Percentiles rank a stretch among this genome's conserved stretches.
Evolutionary conservation across 1,140 invertebrate species (phyloP).

Genomic region (Sarcophaga peregrina): DNA sequence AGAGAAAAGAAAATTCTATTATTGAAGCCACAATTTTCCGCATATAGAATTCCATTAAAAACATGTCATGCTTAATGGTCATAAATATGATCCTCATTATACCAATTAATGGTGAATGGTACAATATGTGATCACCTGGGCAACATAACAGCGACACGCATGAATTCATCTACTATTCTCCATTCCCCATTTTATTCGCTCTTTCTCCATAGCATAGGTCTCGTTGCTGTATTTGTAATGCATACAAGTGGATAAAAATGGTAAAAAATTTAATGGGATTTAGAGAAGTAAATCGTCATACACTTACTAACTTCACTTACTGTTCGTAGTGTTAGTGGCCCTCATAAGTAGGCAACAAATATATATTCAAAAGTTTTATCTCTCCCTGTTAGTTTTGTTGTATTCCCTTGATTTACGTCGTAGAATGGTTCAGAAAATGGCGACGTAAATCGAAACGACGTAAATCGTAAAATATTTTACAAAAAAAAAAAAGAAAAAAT

Average conservation of each 20-base stretch:
- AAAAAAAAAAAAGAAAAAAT: too few species aligned
- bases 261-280: background rate
- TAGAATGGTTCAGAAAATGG: too few species aligned
- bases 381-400: too few species aligned
- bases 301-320: background rate
- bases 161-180: background rate
- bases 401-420: too few species aligned
- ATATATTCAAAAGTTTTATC: too few species aligned
- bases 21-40: background rate
- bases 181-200: background rate
- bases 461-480: too few species aligned
- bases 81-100: conserved; percentile 39
- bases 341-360: too few species aligned
- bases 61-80: conserved; percentile 28
- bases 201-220: background rate
- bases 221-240: background rate
- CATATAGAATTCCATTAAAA: conserved; percentile 33
- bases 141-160: too few species aligned
- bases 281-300: background rate
- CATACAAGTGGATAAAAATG: background rate
- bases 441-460: too few species aligned
- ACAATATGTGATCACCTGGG: background rate
- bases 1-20: too few species aligned
- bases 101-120: background rate
- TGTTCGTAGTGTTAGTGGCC: too few species aligned